Evolutionary conservation across 2,797 vertebrate species (phyloP).

Genomic region (Haliaeetus albicilla): DNA sequence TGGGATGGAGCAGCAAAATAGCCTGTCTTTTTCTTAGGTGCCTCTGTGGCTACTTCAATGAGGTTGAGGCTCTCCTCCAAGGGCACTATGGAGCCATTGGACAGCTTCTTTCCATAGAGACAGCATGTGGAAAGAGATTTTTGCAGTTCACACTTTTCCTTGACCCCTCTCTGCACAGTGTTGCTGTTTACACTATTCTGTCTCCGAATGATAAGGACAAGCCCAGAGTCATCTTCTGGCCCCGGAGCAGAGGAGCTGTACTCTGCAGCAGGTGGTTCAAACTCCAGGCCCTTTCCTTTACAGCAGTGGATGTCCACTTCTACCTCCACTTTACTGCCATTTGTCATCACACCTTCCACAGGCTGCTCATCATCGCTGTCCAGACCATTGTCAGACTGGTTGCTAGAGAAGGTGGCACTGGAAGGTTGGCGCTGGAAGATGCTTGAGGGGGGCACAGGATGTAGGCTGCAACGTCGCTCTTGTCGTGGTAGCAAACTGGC

Average conservation of each 20-base stretch:
- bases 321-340: constrained; percentile 93
- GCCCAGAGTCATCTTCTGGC: constrained; percentile 70
- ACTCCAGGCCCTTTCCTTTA: constrained; percentile 83
- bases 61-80: constrained; percentile 93
- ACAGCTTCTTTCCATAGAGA: constrained; percentile 92
- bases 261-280: constrained; percentile 62
- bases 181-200: constrained; percentile 90
- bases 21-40: constrained; percentile 94
- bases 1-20: constrained; percentile 95
- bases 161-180: constrained; percentile 78
- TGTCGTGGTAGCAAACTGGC: constrained; percentile 73
- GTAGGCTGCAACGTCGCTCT: constrained; percentile 90
- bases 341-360: constrained; percentile 90
- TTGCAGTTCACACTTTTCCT: constrained; percentile 87
- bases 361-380: constrained; percentile 95
- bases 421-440: constrained; percentile 93
- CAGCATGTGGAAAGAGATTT: constrained; percentile 91
- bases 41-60: constrained; percentile 94
- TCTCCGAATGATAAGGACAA: constrained; percentile 76
- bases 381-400: constrained; percentile 94
- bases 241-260: constrained; percentile 50
- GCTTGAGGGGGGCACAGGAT: constrained; percentile 78
- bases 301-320: constrained; percentile 98
- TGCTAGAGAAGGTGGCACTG: constrained; percentile 90
- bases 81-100: constrained; percentile 94